Conservation (phyloP, 2,888 invertebrate genomes). For the Stenolophus ochropezus region DNA sequence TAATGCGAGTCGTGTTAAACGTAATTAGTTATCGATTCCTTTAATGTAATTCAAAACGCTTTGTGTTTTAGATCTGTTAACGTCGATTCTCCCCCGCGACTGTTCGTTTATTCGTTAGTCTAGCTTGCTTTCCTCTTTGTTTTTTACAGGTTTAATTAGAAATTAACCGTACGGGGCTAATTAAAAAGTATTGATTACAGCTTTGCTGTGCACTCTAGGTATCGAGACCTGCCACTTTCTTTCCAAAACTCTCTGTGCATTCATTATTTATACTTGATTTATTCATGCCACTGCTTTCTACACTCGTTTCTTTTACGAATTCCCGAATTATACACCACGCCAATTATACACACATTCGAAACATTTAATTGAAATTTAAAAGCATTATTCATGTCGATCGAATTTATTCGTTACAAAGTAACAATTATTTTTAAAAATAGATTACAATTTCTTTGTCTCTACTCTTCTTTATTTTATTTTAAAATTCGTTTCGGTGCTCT, state of each 20-base stretch:
- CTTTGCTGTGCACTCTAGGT: constrained; percentile 37
- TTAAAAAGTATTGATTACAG: constrained; percentile 59
- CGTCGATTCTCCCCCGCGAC: constrained; percentile 35
- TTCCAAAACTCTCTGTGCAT: constrained; percentile 22
- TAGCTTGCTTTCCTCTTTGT: constrained; percentile 52
- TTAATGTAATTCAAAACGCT: constrained; percentile 56
- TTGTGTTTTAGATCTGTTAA: constrained; percentile 48
- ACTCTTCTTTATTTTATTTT: no score
- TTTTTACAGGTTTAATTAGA: constrained; percentile 59
- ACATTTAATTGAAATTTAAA: background rate
- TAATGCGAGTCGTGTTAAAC: constrained; percentile 43
- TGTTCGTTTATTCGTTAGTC: constrained; percentile 41
- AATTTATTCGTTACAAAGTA: no score
- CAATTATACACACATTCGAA: background rate
- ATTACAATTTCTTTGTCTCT: no score
- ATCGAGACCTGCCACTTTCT: constrained; percentile 37
- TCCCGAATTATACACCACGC: background rate
- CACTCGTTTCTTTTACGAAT: background rate
- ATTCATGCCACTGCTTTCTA: background rate
- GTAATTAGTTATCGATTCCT: constrained; percentile 56
- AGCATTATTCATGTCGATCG: no score
- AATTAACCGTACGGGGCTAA: constrained; percentile 57
- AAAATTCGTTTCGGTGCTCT: no score
- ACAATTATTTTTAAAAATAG: no score
- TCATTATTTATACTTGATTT: constrained; percentile 38